Evolutionary conservation across 2,113 vertebrate species (phyloP), one percentile per base, ranked within the genome.

Genomic region (Semicossyphus pulcher): DNA sequence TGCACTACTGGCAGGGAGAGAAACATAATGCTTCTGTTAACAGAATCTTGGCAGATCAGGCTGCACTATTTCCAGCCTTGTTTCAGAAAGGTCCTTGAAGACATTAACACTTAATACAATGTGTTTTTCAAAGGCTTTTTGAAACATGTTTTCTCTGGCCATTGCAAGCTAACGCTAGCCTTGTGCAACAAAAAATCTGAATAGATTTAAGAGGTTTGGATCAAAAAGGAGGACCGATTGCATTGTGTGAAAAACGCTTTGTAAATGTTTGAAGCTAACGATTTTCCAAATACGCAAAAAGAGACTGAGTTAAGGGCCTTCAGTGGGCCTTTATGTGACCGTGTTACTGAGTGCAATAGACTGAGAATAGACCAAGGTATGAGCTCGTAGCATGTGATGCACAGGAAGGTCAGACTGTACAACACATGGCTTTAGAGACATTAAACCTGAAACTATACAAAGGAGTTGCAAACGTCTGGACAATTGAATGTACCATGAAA

Each of bases 21-120:
- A 72, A 60, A 59, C 44, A 61, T 18, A 23, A 32, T 72, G 28
- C 28, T 47, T 28, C 20, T 42, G 21, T 53, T 44, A 25, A 61
- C 20, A 53, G 58, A 32, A 44, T n/a, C 21, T 63, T 53, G 48
- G 28, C 31, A 59, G 23, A 58, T 26, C 29, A 26, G 29, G 66
- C 29, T 11, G 18, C 20, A 44, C 37, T 32, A 32, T 26, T 48
- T 48, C 44, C 20, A 63, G 29, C 9, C 14, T 9, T 36, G 16
- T 36, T 69, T 57, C 29, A 58, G 7, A 16, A 12, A 10, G 45
- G 31, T 14, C 51, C 23, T 31, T 36, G 31, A 26, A 42, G 45
- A 36, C 25, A 23, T 52, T 62, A 51, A 32, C 28, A 44, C 21
- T 31, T 49, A 31, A 29, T 20, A 15, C 26, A 41, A 34, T 44